phyloP scores from a whole-genome alignment of 2,888 invertebrate species.

The Beris chalybata region DNA sequence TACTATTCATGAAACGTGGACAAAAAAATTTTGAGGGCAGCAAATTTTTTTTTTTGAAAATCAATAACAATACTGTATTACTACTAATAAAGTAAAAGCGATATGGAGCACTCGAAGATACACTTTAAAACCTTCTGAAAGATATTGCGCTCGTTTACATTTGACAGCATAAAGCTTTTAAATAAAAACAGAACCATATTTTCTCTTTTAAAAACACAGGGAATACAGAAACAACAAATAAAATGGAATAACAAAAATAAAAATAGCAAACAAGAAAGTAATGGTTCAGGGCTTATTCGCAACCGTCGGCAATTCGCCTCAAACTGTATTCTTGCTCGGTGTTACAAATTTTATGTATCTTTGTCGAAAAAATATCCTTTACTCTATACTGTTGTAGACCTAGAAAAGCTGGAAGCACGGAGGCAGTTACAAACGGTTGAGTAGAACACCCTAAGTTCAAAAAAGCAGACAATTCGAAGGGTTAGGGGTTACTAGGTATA shows the following conservation, averaged over 20 bases:
- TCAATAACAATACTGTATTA: too few relatives aligned
- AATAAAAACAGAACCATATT: conserved; percentile 14
- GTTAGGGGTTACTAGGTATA: too few relatives aligned
- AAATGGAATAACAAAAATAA: conserved; percentile 6
- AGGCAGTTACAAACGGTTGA: neutral
- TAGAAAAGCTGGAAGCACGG: neutral
- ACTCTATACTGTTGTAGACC: neutral
- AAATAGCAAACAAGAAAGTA: neutral
- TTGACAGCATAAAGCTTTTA: conserved; percentile 22
- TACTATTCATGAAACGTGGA: too few relatives aligned
- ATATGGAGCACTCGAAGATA: neutral
- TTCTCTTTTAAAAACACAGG: neutral
- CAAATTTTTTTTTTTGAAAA: too few relatives aligned
- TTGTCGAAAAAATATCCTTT: neutral
- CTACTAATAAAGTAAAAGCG: too few relatives aligned
- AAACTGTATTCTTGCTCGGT: neutral
- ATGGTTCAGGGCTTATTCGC: conserved; percentile 9
- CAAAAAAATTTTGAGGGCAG: too few relatives aligned
- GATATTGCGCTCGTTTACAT: conserved; percentile 25
- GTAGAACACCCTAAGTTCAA: neutral
- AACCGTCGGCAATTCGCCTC: conserved; percentile 6
- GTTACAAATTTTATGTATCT: conserved; percentile 11
- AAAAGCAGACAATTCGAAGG: neutral
- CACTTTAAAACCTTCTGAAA: conserved; percentile 13
- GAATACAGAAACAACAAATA: neutral